Percentiles rank a stretch among this genome's conserved stretches.
phyloP scores from a whole-genome alignment of 2,797 vertebrate genomes.

The Paratrypauchen microcephalus region DNA sequence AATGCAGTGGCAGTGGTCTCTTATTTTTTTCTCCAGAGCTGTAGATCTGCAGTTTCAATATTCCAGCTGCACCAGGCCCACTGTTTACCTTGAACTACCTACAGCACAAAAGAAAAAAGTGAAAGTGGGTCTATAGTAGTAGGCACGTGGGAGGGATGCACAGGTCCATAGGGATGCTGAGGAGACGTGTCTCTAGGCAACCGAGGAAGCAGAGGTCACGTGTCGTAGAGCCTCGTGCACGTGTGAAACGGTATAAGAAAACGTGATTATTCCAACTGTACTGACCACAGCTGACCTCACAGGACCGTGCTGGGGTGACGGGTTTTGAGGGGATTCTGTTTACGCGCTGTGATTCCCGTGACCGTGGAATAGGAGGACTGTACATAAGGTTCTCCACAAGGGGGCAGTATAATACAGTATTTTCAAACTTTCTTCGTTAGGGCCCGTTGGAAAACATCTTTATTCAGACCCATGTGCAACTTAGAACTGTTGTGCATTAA shows the following conservation, averaged over 20 bases:
- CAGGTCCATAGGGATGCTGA: not conserved
- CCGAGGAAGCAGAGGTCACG: not conserved
- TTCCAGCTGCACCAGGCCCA: not conserved
- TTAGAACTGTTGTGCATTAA: not conserved
- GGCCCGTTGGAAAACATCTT: not conserved
- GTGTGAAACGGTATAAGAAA: not conserved
- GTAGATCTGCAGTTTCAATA: too few relatives aligned
- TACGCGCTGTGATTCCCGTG: too few relatives aligned
- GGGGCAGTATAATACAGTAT: constrained; percentile 35
- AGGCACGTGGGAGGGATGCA: not conserved
- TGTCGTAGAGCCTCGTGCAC: not conserved
- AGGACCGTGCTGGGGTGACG: not conserved
- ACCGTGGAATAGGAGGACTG: not conserved
- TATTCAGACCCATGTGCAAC: not conserved
- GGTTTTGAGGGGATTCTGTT: not conserved
- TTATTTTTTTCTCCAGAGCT: too few relatives aligned
- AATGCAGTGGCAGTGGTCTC: too few relatives aligned
- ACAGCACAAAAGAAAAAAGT: not conserved
- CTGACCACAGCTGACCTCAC: not conserved
- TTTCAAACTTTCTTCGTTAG: not conserved
- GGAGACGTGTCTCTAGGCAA: constrained; percentile 5
- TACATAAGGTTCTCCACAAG: constrained; percentile 33
- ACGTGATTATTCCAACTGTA: not conserved
- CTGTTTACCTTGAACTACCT: not conserved
- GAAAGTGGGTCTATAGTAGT: not conserved